Conservation (phyloP, 2,888 invertebrate genomes). For the Sinohyriopsis cumingii region DNA sequence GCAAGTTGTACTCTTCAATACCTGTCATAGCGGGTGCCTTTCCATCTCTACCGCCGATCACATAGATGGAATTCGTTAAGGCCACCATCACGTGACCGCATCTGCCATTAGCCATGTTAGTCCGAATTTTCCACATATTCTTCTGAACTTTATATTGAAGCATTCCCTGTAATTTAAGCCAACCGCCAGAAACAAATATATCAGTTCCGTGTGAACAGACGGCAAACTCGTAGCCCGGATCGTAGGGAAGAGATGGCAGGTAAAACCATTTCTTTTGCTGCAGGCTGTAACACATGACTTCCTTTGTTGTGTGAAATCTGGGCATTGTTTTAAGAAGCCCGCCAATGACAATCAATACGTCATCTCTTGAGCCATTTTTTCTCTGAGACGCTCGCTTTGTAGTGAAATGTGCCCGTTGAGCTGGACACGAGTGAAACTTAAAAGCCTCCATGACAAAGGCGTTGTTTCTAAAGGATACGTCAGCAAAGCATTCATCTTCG, state of each 20-base stretch:
- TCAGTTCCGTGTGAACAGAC: slow-evolving; percentile 52
- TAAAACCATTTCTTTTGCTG: slow-evolving; percentile 56
- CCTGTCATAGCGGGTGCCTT: slow-evolving; percentile 53
- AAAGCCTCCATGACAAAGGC: slow-evolving; percentile 49
- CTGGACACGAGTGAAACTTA: slow-evolving; percentile 51
- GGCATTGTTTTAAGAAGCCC: slow-evolving; percentile 54
- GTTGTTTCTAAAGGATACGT: slow-evolving; percentile 27
- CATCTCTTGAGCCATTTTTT: slow-evolving; percentile 45
- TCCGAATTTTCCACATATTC: slow-evolving; percentile 56
- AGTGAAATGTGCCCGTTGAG: slow-evolving; percentile 45
- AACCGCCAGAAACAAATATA: slow-evolving; percentile 59
- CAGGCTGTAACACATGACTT: slow-evolving; percentile 57
- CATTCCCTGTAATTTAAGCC: slow-evolving; percentile 53
- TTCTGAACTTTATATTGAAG: slow-evolving; percentile 52
- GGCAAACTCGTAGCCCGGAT: slow-evolving; percentile 59
- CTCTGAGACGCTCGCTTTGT: slow-evolving; percentile 42
- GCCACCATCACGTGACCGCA: slow-evolving; percentile 59
- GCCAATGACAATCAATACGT: slow-evolving; percentile 53
- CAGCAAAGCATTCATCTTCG: slow-evolving; percentile 34
- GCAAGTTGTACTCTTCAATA: slow-evolving; percentile 52
- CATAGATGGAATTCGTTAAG: slow-evolving; percentile 50
- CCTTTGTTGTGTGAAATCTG: slow-evolving; percentile 50
- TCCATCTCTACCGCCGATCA: slow-evolving; percentile 56
- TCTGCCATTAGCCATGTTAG: slow-evolving; percentile 53
- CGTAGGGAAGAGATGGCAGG: slow-evolving; percentile 56